These are phyloP conservation scores for Lepus americanus DNA, from an alignment of 2,113 vertebrate species.

Conservation along the genomic window DNA sequence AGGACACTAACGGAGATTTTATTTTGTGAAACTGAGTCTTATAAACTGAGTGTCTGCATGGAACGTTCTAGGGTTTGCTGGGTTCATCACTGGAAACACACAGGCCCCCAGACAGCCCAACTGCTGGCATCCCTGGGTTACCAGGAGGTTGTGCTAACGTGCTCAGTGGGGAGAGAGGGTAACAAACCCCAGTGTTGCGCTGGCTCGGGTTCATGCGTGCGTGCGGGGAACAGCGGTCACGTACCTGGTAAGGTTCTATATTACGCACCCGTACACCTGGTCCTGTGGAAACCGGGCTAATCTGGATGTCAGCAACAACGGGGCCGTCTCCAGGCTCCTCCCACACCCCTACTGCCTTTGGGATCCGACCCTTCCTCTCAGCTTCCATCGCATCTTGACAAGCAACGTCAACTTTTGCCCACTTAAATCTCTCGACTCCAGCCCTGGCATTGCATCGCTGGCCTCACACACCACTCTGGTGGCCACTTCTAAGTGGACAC, in stretches of 20 bases:
- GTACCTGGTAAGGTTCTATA: no score
- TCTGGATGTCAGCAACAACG: neutral
- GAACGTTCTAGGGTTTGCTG: neutral
- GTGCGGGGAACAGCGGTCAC: neutral
- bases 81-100: rapidly evolving
- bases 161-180: rapidly evolving
- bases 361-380: neutral
- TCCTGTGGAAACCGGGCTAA: no score
- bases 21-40: neutral
- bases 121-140: neutral
- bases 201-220: no score
- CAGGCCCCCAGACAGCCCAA: rapidly evolving
- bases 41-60: neutral
- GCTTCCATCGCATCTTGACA: rapidly evolving
- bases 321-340: rapidly evolving
- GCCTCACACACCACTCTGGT: rapidly evolving
- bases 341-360: rapidly evolving
- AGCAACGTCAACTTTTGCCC: neutral
- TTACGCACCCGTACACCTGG: no score
- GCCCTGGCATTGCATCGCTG: rapidly evolving
- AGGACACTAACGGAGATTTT: neutral
- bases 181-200: no score
- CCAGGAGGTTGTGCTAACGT: neutral
- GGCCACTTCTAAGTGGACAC: neutral
- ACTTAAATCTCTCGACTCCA: rapidly evolving